Evolutionary conservation across 2,888 invertebrate genomes (phyloP).

Genomic region (Sabatieria punctata): DNA sequence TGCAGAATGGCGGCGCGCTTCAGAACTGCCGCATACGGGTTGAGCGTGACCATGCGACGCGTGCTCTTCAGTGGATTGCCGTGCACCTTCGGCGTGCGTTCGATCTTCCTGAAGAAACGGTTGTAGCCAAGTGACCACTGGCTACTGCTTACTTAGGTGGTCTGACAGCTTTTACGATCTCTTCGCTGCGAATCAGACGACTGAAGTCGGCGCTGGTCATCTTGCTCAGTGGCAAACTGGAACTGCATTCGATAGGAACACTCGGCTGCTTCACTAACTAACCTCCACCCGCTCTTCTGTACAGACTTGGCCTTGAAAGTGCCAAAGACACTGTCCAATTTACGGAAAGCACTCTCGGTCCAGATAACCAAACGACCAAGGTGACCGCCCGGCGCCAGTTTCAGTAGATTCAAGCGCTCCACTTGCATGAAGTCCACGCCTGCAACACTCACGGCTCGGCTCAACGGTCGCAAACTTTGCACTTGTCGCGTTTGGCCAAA

Average conservation of each 20-base stretch:
- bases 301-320: constrained; percentile 68
- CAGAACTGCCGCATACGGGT: constrained; percentile 80
- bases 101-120: constrained; percentile 50
- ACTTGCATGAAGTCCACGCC: constrained; percentile 80
- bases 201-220: constrained; percentile 93
- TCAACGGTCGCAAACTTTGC: no score
- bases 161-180: constrained; percentile 78
- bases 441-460: constrained; percentile 20
- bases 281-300: constrained; percentile 63
- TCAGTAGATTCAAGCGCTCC: constrained; percentile 72
- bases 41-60: constrained; percentile 68
- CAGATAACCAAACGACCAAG: constrained; percentile 95
- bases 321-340: constrained; percentile 80
- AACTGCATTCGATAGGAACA: no score
- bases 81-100: constrained; percentile 64
- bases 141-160: constrained; percentile 53
- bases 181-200: constrained; percentile 78
- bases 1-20: constrained; percentile 53
- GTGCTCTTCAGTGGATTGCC: constrained; percentile 83
- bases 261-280: no score
- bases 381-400: constrained; percentile 88
- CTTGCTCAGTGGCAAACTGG: constrained; percentile 70
- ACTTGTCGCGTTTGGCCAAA: no score
- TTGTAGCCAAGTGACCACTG: no score
- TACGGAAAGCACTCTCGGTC: constrained; percentile 90